A percentile compares a stretch with the other conserved stretches of the same genome.
phyloP scores from a whole-genome alignment of 1,140 invertebrate species.

The Mya arenaria region DNA sequence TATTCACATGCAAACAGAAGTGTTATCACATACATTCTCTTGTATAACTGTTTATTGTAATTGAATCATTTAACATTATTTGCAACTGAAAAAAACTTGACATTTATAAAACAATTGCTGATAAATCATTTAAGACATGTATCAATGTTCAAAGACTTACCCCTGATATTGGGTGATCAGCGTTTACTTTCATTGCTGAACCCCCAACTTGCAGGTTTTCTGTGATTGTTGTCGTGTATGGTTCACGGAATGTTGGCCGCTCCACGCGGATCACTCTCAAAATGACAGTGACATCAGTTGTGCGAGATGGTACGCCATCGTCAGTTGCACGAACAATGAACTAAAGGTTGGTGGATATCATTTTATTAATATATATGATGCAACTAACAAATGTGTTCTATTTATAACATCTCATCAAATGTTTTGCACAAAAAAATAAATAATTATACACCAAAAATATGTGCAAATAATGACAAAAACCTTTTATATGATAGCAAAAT shows the following conservation, averaged over 20 bases:
- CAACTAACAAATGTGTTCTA: background rate
- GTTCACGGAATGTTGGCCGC: constrained; percentile 21
- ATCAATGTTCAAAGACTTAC: constrained; percentile 52
- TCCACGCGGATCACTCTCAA: constrained; percentile 1
- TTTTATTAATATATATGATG: background rate
- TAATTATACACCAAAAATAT: background rate
- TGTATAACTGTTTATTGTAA: too few relatives aligned
- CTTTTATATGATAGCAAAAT: background rate
- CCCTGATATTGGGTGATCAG: constrained; percentile 6
- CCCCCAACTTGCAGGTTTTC: background rate
- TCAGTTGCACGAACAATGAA: constrained; percentile 36
- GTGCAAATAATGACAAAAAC: background rate
- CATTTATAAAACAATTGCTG: too few relatives aligned
- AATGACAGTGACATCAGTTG: background rate
- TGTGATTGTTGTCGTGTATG: background rate
- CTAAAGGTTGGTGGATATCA: background rate
- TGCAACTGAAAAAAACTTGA: too few relatives aligned
- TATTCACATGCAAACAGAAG: too few relatives aligned
- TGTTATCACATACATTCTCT: too few relatives aligned
- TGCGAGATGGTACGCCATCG: constrained; percentile 9
- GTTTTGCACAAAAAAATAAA: background rate
- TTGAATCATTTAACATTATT: too few relatives aligned
- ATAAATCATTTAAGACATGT: too few relatives aligned
- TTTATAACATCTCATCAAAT: background rate
- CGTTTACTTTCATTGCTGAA: constrained; percentile 14